Evolutionary conservation across 64 coral and sea anemone species (phyloP).

Genomic region (Pocillopora verrucosa): DNA sequence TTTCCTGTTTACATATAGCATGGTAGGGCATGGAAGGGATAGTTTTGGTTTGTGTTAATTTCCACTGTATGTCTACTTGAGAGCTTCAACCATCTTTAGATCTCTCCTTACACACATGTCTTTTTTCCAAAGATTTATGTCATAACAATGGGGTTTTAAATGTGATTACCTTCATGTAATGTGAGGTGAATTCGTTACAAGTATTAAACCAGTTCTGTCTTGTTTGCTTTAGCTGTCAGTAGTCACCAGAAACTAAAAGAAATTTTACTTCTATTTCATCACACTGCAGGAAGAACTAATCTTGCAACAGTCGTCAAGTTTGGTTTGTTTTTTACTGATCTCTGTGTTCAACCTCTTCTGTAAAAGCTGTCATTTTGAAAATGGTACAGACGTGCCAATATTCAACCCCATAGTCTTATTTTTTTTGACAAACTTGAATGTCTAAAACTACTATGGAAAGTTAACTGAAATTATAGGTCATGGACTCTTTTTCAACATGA

Average conservation of each 20-base stretch:
- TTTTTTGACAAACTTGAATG: too few species aligned
- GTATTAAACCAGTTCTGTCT: constrained; percentile 9
- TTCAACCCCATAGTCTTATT: neutral
- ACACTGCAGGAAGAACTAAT: constrained; percentile 49
- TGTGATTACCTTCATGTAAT: neutral
- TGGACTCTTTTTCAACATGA: neutral
- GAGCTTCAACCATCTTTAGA: too few species aligned
- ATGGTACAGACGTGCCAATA: neutral
- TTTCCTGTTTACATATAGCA: neutral
- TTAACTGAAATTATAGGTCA: too few species aligned
- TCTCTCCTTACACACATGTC: too few species aligned
- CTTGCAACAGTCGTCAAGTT: constrained; percentile 50
- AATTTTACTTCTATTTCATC: constrained; percentile 60
- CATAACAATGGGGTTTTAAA: neutral
- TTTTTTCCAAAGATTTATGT: neutral
- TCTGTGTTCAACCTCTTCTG: neutral
- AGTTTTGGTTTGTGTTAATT: too few species aligned
- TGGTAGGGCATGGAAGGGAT: too few species aligned
- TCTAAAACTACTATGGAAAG: too few species aligned
- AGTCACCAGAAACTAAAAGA: constrained; percentile 31
- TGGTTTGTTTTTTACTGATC: constrained; percentile 44
- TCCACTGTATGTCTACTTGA: too few species aligned
- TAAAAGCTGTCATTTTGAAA: neutral
- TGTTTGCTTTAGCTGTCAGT: constrained; percentile 7
- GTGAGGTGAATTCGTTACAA: neutral